phyloP scores from a whole-genome alignment of 2,888 invertebrate species.

The Holacanthella duospinosa region DNA sequence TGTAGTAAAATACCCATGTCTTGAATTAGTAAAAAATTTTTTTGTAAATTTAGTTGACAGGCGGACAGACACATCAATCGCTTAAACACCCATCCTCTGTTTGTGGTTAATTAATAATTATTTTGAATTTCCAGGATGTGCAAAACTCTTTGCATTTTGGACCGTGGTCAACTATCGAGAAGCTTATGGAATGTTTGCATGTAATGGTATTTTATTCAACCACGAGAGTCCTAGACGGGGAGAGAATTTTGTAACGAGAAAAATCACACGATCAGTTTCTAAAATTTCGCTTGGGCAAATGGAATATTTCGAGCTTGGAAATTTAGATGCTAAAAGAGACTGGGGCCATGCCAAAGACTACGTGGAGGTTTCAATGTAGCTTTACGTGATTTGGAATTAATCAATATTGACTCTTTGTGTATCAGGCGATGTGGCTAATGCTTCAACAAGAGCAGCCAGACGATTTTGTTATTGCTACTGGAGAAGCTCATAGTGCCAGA shows the following conservation, averaged over 20 bases:
- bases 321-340: conserved; percentile 87
- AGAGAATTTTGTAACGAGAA: conserved; percentile 96
- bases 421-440: conserved; percentile 98
- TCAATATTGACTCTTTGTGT: background rate
- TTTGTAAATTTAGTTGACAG: too few species aligned
- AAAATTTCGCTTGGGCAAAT: conserved; percentile 85
- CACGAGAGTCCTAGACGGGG: conserved; percentile 92
- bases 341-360: conserved; percentile 98
- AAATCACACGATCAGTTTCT: conserved; percentile 93
- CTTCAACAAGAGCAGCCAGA: conserved; percentile 81
- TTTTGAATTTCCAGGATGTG: conserved; percentile 72
- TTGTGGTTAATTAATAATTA: too few species aligned
- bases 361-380: conserved; percentile 47
- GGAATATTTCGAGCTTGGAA: conserved; percentile 78
- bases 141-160: conserved; percentile 93
- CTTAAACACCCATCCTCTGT: too few species aligned
- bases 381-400: background rate
- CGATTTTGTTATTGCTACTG: conserved; percentile 96
- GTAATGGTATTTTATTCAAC: conserved; percentile 92
- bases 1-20: too few species aligned
- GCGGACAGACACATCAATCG: too few species aligned
- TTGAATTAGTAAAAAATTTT: too few species aligned
- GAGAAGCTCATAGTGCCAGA: conserved; percentile 84
- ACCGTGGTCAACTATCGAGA: conserved; percentile 91
- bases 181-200: conserved; percentile 88